phyloP scores from a whole-genome alignment of 92 coral and sea anemone genomes.

The Virgularia gustaviana region DNA sequence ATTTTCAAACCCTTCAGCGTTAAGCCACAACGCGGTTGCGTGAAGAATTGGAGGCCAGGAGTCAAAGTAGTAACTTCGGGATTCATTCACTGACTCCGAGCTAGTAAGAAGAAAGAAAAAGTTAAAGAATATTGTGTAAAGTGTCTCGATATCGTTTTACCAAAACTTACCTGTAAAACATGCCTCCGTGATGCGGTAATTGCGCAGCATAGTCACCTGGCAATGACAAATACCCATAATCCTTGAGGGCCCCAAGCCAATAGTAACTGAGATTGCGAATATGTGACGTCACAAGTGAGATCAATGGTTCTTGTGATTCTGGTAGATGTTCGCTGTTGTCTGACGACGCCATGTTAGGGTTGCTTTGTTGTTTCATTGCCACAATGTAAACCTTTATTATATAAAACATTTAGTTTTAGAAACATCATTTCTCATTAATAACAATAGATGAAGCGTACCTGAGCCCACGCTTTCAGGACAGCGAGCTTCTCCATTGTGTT shows the following conservation, averaged over 20 bases:
- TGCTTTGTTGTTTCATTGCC: constrained; percentile 77
- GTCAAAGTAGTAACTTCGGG: constrained; percentile 78
- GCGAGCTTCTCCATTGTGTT: constrained; percentile 98
- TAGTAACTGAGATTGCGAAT: constrained; percentile 81
- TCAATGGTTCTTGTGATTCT: constrained; percentile 83
- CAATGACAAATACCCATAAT: constrained; percentile 85
- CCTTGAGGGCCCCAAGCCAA: constrained; percentile 99
- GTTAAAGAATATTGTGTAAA: background rate
- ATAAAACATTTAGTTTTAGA: background rate
- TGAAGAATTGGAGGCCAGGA: constrained; percentile 98
- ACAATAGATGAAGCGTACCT: constrained; percentile 43
- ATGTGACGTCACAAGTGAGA: constrained; percentile 91
- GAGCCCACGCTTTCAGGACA: constrained; percentile 97
- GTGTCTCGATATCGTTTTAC: too few species aligned
- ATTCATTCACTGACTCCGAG: constrained; percentile 96
- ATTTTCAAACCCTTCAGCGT: constrained; percentile 77
- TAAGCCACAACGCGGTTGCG: constrained; percentile 93
- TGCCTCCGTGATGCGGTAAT: constrained; percentile 87
- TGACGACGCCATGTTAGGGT: constrained; percentile 47
- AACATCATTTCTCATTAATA: background rate
- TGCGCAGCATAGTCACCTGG: constrained; percentile 88
- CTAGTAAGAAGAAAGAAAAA: constrained; percentile 34
- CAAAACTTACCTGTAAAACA: constrained; percentile 82
- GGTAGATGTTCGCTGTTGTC: constrained; percentile 54
- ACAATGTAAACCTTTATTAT: constrained; percentile 81